Evolutionary conservation across 2,113 vertebrate species (phyloP), one percentile per base, ranked within the genome.

Genomic region (Platysteira castanea): DNA sequence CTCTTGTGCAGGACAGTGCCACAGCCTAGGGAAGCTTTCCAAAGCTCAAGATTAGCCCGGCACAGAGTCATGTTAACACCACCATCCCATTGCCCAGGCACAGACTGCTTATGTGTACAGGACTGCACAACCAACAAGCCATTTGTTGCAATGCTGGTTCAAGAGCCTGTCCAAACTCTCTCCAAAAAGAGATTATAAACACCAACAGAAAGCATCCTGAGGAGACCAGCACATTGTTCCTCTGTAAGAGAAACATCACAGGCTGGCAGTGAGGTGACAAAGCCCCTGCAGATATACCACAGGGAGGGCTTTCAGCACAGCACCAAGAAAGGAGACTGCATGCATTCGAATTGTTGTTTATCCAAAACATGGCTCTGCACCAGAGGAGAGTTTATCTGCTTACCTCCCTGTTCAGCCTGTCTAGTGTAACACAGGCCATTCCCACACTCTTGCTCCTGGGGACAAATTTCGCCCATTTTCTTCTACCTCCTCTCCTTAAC

Each of bases 361-460:
- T 11, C 59, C 28, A 37, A 60, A 81, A 12, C 0, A 2, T 5
- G 8, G 63, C 37, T 73, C 73, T 46, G 61, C 20, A 42, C 10
- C 56, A 56, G 30, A 46, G 35, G 7, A 21, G 13, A 20, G 6
- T 31, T 56, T 5, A 67, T 35, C 16, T 23, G n/a, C 20, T 84
- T 27, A 30, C 39, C 42, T 64, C 47, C 35, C 12, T 47, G 67
- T 67, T 49, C 31, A 63, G 44, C 9, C 12, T 17, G 1, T 2
- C 49, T 17, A 33, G 31, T 0, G 0, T 15, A n/a, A 41, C n/a
- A 35, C 2, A 1, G n/a, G 41, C 50, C 6, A 1, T 10, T 61
- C 41, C 47, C 61, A 78, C 33, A 17, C n/a, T 8, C 10, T 19
- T 35, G 27, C 15, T 80, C 33, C 71, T 15, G 16, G 22, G 39